Conservation (phyloP, 2,797 vertebrate genomes). For the Gymnothorax javanicus region DNA sequence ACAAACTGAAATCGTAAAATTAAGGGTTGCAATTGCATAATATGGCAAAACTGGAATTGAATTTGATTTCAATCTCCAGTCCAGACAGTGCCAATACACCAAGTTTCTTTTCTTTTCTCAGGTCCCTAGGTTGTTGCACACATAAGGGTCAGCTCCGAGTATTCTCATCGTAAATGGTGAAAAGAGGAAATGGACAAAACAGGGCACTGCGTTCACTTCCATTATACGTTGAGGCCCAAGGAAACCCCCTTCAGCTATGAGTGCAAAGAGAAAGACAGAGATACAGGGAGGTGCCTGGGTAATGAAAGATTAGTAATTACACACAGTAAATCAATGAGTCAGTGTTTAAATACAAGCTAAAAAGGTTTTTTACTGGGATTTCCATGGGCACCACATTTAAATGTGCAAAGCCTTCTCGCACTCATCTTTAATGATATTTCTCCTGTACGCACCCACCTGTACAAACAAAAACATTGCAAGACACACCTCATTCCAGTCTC, state of each 20-base stretch:
- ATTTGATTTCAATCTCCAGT: too few relatives aligned
- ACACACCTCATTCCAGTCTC: neutral
- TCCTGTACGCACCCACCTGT: neutral
- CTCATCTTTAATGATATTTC: neutral
- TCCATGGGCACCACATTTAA: neutral
- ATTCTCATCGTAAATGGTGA: neutral
- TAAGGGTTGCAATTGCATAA: too few relatives aligned
- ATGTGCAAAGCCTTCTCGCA: neutral
- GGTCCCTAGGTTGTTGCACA: too few relatives aligned
- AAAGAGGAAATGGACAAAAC: neutral
- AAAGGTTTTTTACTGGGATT: neutral
- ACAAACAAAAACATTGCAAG: neutral
- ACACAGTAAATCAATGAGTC: neutral
- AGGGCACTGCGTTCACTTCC: neutral
- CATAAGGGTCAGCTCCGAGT: too few relatives aligned
- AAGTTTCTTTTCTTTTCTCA: too few relatives aligned
- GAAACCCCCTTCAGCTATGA: neutral
- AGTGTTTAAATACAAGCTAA: neutral
- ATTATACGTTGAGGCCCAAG: neutral
- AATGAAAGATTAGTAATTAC: neutral
- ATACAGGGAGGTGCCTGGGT: neutral
- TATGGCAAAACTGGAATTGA: too few relatives aligned
- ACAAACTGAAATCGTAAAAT: too few relatives aligned
- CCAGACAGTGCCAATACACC: too few relatives aligned
- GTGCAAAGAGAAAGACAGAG: too few relatives aligned